Conservation (phyloP, 2,113 vertebrate genomes). For the Scopus umbretta region DNA sequence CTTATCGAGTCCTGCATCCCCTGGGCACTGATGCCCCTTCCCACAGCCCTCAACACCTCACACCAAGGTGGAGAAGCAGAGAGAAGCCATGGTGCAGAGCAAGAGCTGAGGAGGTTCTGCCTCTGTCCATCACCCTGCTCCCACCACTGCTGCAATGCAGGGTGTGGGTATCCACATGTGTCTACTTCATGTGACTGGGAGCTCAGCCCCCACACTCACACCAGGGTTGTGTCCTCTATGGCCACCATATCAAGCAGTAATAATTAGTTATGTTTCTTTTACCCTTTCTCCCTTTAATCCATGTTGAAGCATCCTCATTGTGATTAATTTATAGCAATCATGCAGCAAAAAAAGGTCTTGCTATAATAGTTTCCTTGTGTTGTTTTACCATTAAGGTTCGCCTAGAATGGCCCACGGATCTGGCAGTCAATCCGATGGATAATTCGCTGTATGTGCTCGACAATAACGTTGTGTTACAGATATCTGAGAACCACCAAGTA, state of each 20-base stretch:
- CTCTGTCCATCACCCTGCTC: not conserved
- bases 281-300: not conserved
- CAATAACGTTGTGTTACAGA: constrained; percentile 95
- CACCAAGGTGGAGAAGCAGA: not conserved
- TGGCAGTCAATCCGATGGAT: constrained; percentile 95
- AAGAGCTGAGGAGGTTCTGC: not conserved
- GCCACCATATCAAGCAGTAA: not conserved
- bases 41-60: not conserved
- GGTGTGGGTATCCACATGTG: not conserved
- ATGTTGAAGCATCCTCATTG: not conserved
- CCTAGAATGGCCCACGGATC: constrained; percentile 95
- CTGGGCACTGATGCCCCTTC: not conserved
- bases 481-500: constrained; percentile 97
- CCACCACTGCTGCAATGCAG: not conserved
- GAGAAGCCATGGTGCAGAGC: not conserved
- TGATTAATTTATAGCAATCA: not conserved
- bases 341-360: not conserved
- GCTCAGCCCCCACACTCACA: not conserved
- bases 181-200: not conserved
- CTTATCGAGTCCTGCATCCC: not conserved
- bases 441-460: constrained; percentile 95
- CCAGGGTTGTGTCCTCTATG: not conserved
- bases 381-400: constrained; percentile 79
- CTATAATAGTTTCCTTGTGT: not conserved
- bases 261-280: not conserved